phyloP scores from a whole-genome alignment of 2,888 invertebrate genomes.

The Mesorhabditis spiculigera region DNA sequence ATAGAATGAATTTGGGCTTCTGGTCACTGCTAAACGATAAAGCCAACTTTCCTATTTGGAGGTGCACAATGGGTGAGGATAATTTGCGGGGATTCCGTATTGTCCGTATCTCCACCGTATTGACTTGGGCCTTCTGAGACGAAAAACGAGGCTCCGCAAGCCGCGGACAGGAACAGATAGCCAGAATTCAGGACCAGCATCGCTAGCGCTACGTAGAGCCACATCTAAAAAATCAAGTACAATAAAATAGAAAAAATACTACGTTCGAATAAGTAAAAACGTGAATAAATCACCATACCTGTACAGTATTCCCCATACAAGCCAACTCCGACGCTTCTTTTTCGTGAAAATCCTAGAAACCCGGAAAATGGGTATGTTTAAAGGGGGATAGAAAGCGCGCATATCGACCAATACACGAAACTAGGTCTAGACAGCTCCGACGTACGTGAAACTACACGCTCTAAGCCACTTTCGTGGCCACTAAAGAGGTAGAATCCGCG shows the following conservation, averaged over 20 bases:
- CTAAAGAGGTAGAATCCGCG: no score
- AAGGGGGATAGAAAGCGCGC: background rate
- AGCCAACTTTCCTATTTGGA: no score
- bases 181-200: background rate
- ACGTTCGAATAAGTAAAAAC: no score
- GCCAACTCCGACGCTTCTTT: background rate
- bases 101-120: background rate
- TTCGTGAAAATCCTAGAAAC: background rate
- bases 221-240: background rate
- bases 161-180: background rate
- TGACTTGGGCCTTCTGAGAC: background rate
- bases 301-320: background rate
- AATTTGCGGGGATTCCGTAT: no score
- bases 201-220: background rate
- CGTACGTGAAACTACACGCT: no score
- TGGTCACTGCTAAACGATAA: no score
- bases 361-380: background rate
- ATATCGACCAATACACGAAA: no score
- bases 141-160: slow-evolving; percentile 5
- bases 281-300: background rate
- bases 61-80: no score
- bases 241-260: no score
- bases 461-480: no score
- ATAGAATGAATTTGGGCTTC: no score
- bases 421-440: no score